These are phyloP conservation scores for Dexiosoma caninum DNA, from an alignment of 2,888 invertebrate genomes.

Conservation along the genomic window DNA sequence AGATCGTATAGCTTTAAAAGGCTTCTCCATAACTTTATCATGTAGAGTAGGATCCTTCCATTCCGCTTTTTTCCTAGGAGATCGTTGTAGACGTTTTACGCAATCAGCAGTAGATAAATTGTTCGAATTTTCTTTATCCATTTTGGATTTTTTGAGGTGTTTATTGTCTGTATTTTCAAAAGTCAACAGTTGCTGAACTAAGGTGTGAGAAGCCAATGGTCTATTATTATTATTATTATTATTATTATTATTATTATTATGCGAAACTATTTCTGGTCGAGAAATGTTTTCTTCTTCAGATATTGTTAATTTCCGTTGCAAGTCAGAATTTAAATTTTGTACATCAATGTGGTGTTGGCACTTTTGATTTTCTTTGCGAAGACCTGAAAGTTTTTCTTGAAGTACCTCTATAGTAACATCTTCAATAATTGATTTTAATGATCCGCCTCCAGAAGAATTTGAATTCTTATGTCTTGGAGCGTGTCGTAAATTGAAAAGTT, in stretches of 20 bases:
- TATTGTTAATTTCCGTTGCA: constrained; percentile 21
- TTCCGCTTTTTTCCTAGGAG: constrained; percentile 30
- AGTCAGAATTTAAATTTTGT: constrained; percentile 3
- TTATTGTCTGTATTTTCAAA: not conserved
- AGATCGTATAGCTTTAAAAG: not conserved
- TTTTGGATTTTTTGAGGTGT: not conserved
- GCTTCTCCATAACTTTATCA: constrained; percentile 1
- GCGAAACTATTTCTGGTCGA: not conserved
- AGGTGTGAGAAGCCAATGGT: constrained; percentile 34
- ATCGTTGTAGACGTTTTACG: constrained; percentile 45
- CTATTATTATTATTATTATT: constrained; percentile 15
- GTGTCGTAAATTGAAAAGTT: constrained; percentile 16
- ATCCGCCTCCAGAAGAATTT: not conserved
- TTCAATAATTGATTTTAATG: constrained; percentile 34
- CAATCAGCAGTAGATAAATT: not conserved
- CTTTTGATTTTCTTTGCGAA: not conserved
- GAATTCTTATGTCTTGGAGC: not conserved
- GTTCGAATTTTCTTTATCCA: not conserved
- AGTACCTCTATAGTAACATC: constrained; percentile 33
- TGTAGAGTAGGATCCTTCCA: constrained; percentile 42
- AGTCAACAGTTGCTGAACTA: constrained; percentile 36
- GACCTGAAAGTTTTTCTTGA: constrained; percentile 22
- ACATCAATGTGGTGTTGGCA: not conserved
- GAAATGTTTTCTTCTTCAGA: not conserved
- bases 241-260: constrained; percentile 1